A percentile compares a stretch with the other conserved stretches of the same genome.
These are phyloP conservation scores for Pristionchus pacificus DNA, from an alignment of 1,140 invertebrate species.

Conservation along the genomic window DNA sequence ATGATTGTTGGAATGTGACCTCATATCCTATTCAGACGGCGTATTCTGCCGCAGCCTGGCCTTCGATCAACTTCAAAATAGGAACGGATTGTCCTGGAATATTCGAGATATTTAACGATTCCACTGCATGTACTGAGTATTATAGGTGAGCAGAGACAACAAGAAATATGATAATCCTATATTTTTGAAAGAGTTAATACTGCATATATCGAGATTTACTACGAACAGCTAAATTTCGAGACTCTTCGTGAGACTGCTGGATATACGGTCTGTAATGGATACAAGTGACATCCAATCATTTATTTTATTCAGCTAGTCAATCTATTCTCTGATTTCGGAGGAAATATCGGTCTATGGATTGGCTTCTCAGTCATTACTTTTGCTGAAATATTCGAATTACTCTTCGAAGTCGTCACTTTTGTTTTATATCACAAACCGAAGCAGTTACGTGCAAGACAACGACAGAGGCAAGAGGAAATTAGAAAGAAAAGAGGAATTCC, in stretches of 20 bases:
- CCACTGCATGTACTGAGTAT: slow-evolving; percentile 36
- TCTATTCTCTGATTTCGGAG: slow-evolving; percentile 57
- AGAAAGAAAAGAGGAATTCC: not conserved
- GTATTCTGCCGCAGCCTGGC: slow-evolving; percentile 57
- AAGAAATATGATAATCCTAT: not conserved
- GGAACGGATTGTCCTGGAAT: slow-evolving; percentile 37
- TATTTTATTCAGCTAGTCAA: slow-evolving; percentile 50
- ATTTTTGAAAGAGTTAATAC: slow-evolving; percentile 29
- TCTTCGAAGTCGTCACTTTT: slow-evolving; percentile 37
- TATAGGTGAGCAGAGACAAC: slow-evolving; percentile 14
- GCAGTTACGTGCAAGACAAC: not conserved
- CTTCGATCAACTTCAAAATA: slow-evolving; percentile 55
- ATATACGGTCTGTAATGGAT: slow-evolving; percentile 46
- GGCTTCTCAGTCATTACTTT: slow-evolving; percentile 57
- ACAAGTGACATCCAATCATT: not conserved
- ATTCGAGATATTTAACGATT: slow-evolving; percentile 32
- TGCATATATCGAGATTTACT: slow-evolving; percentile 57
- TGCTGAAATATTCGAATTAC: slow-evolving; percentile 47
- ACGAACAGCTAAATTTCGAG: slow-evolving; percentile 56
- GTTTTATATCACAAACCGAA: slow-evolving; percentile 9
- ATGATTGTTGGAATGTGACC: too few species aligned
- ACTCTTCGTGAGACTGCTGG: slow-evolving; percentile 55
- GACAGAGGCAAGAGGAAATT: not conserved
- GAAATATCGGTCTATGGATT: slow-evolving; percentile 57
- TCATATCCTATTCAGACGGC: slow-evolving; percentile 40